Percentiles rank a stretch among this genome's conserved stretches.
Evolutionary conservation across 2,888 invertebrate genomes (phyloP).

Genomic region (Ochropacha duplaris): DNA sequence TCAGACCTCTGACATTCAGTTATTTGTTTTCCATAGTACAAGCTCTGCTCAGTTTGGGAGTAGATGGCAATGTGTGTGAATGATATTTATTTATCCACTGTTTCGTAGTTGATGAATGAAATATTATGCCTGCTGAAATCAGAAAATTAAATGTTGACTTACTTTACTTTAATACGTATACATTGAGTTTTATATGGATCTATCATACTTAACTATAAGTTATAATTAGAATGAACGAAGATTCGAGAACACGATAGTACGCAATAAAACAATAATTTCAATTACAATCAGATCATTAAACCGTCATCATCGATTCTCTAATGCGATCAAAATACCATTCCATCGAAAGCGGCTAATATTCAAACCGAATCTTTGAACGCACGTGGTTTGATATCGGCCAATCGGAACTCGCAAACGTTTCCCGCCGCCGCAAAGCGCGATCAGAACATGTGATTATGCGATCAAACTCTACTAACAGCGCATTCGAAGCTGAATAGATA

Average conservation of each 20-base stretch:
- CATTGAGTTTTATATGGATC: no score
- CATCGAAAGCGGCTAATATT: slow-evolving; percentile 20
- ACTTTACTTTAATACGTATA: no score
- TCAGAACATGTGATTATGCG: slow-evolving; percentile 42
- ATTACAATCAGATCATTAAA: neutral
- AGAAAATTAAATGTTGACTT: no score
- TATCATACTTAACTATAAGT: no score
- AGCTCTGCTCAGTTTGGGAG: no score
- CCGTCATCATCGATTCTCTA: slow-evolving; percentile 1
- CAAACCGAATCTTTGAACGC: slow-evolving; percentile 43
- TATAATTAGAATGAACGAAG: neutral
- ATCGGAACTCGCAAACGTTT: slow-evolving; percentile 46
- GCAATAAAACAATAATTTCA: neutral
- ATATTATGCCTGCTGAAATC: no score
- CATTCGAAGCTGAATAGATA: slow-evolving; percentile 45
- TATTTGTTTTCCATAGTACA: no score
- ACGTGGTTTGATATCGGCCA: slow-evolving; percentile 40
- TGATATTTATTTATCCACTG: no score
- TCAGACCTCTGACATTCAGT: no score
- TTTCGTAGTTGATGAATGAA: no score
- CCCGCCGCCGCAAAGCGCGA: slow-evolving; percentile 56
- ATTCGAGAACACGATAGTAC: neutral
- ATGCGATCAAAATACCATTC: neutral
- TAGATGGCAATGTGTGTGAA: no score
- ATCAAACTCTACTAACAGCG: slow-evolving; percentile 41